phyloP scores from a whole-genome alignment of 2,113 vertebrate genomes.

The Chaetops frenatus region DNA sequence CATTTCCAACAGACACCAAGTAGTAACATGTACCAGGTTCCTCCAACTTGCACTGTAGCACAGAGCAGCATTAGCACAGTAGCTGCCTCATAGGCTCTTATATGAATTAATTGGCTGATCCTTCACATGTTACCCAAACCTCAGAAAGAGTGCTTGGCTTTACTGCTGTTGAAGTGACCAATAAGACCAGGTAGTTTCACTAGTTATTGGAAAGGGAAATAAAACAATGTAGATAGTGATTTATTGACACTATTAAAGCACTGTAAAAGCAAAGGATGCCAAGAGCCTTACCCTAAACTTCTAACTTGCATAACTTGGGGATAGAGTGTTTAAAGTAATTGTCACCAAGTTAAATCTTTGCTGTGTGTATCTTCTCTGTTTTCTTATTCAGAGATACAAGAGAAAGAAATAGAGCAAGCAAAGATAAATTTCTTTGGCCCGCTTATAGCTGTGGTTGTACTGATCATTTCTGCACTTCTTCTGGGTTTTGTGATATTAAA shows the following conservation, averaged over 20 bases:
- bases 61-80: neutral
- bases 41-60: neutral
- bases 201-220: neutral
- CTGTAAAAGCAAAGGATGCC: neutral
- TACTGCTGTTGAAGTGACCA: neutral
- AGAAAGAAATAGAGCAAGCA: neutral
- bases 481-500: conserved; percentile 14
- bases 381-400: conserved; percentile 7
- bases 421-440: conserved; percentile 16
- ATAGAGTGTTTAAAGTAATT: neutral
- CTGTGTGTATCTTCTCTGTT: neutral
- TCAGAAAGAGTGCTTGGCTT: neutral
- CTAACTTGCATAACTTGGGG: neutral
- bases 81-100: neutral
- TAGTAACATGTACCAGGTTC: neutral
- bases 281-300: neutral
- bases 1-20: neutral
- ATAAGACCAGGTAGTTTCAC: neutral
- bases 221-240: neutral
- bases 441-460: neutral
- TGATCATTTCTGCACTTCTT: neutral
- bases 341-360: neutral
- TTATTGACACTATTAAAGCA: neutral
- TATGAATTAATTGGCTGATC: neutral
- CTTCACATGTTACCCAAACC: neutral